A percentile compares a stretch with the other conserved stretches of the same genome.
phyloP scores from a whole-genome alignment of 2,888 invertebrate species.

The Adelphocoris suturalis region DNA sequence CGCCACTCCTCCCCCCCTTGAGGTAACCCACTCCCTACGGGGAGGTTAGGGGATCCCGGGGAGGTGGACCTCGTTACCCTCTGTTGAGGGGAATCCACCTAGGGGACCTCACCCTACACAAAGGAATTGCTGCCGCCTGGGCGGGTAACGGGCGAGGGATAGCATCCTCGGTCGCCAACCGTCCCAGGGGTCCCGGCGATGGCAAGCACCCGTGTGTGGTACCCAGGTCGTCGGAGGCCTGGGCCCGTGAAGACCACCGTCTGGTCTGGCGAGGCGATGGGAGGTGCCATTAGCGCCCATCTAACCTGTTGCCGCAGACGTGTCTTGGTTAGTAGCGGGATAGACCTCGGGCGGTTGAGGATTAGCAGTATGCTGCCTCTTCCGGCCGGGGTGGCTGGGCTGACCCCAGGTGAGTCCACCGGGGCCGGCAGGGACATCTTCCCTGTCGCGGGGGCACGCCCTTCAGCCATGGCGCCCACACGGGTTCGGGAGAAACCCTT shows the following conservation, averaged over 20 bases:
- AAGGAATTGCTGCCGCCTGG: not conserved
- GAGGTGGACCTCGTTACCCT: not conserved
- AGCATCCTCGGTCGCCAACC: not conserved
- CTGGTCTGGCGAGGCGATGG: not conserved
- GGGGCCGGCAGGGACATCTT: constrained; percentile 14
- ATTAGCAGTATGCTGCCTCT: not conserved
- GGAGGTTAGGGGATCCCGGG: not conserved
- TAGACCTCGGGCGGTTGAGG: not conserved
- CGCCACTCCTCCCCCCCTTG: too few relatives aligned
- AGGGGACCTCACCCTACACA: not conserved
- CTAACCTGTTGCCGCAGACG: not conserved
- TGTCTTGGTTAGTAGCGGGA: not conserved
- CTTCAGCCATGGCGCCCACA: not conserved
- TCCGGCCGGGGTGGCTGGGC: constrained; percentile 1
- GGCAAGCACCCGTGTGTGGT: constrained; percentile 17
- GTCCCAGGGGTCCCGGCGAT: constrained; percentile 16
- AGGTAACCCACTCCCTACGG: too few relatives aligned
- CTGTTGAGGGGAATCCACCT: too few relatives aligned
- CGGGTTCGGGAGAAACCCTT: not conserved
- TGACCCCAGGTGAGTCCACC: constrained; percentile 37
- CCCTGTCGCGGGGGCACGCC: not conserved
- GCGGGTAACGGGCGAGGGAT: not conserved
- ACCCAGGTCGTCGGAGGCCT: not conserved
- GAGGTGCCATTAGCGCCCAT: not conserved
- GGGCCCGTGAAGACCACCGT: not conserved